These are phyloP conservation scores for Penaeus chinensis DNA, from an alignment of 1,140 invertebrate genomes.

Conservation along the genomic window DNA sequence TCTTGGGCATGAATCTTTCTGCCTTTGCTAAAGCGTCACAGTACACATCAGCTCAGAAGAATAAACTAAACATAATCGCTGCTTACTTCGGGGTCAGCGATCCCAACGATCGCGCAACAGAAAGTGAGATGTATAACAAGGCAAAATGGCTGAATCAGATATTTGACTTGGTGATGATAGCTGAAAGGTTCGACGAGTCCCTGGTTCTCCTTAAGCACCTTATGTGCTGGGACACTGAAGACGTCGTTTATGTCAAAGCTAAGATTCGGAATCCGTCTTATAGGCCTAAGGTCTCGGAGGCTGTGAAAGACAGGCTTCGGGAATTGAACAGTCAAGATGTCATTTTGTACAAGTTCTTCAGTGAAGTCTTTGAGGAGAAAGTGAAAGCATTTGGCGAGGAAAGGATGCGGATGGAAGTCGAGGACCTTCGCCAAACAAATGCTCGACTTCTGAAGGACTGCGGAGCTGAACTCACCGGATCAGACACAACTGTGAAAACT, in stretches of 20 bases:
- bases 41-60: too few relatives aligned
- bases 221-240: slow-evolving; percentile 70
- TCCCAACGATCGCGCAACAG: too few relatives aligned
- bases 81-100: too few relatives aligned
- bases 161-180: slow-evolving; percentile 72
- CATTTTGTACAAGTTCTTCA: slow-evolving; percentile 23
- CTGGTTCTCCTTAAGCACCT: slow-evolving; percentile 69
- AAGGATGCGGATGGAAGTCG: slow-evolving; percentile 17
- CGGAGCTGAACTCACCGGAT: too few relatives aligned
- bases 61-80: too few relatives aligned
- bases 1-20: too few relatives aligned
- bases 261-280: neutral
- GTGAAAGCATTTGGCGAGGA: slow-evolving; percentile 11
- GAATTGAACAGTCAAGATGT: neutral
- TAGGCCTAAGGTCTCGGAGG: neutral
- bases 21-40: too few relatives aligned
- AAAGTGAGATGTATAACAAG: too few relatives aligned
- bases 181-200: slow-evolving; percentile 72
- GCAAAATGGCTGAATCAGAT: neutral
- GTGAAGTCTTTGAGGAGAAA: slow-evolving; percentile 1
- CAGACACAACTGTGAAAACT: too few relatives aligned
- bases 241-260: slow-evolving; percentile 64
- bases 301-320: neutral
- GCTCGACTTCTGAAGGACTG: neutral
- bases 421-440: slow-evolving; percentile 2